Evolutionary conservation across 2,888 invertebrate species (phyloP), one percentile per base, ranked within the genome.

Genomic region (Platerodrilus igneus): DNA sequence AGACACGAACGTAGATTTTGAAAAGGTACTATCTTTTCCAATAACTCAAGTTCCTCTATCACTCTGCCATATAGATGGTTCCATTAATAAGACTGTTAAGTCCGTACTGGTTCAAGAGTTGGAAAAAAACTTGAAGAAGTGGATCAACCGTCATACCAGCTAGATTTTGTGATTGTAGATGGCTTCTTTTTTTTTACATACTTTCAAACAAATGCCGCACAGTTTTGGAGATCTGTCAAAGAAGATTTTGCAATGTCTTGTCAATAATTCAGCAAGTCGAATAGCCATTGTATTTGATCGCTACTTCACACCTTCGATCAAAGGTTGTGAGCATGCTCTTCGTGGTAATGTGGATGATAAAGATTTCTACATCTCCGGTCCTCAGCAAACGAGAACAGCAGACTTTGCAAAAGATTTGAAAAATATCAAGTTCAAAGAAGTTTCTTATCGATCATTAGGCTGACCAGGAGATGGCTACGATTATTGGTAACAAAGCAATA

Each of bases 391-490:
- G 5, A 31, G 48, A 28, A 41, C 48, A 5, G 21, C 35, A 18
- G 37, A 51, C 32, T 50, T 50, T 32, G 10, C 35, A 7, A 25
- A 40, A 36, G 38, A 47, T 15, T 19, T 48, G 5, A 40, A 45
- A 39, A 50, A 51, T 20, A 25, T 38, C 5, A 25, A 50, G 2
- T 51, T 50, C 19, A 51, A 51, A 45, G 20, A 33, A 34, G 58
- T 59, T 59, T 44, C 37, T 59, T 1, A 53, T 56, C 13, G 45
- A 52, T 10, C 48, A 58, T 48, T 59, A 55, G 58, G 35, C 48
- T 33, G 33, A 37, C 36, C 25, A 49, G 22, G 55, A 58, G 23
- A 50, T 56, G 49, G 47, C 45, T 7, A 3, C 48, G 15, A 39
- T 52, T 41, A 51, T 57, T 18, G 53, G 54, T 28, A 41, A 38